Evolutionary conservation across 2,797 vertebrate species (phyloP).

Genomic region (Falco novaeseelandiae): DNA sequence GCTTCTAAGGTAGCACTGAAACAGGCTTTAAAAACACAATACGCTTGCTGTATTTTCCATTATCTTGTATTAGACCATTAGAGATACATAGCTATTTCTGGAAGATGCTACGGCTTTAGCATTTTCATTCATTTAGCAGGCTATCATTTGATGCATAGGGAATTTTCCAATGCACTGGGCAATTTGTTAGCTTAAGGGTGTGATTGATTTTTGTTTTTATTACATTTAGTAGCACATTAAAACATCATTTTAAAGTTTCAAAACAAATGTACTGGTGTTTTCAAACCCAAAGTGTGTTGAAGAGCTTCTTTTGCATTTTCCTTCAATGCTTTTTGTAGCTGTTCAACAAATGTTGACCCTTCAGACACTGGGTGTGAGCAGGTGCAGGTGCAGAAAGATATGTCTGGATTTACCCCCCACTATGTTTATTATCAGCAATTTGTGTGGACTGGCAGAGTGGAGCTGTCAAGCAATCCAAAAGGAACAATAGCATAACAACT

Average conservation of each 20-base stretch:
- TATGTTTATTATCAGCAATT: constrained; percentile 33
- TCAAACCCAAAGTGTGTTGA: background rate
- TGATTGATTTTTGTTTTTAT: background rate
- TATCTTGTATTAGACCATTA: constrained; percentile 9
- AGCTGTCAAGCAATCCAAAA: constrained; percentile 61
- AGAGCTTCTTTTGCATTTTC: background rate
- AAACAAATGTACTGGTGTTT: background rate
- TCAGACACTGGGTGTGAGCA: background rate
- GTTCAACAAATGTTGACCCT: constrained; percentile 25
- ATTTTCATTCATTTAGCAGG: constrained; percentile 22
- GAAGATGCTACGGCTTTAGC: constrained; percentile 8
- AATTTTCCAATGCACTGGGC: background rate
- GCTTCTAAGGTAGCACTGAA: background rate
- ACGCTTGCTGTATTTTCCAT: background rate
- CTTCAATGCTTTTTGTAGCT: background rate
- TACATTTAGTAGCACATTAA: background rate
- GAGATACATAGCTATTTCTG: constrained; percentile 20
- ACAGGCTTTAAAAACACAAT: background rate
- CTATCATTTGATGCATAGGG: constrained; percentile 20
- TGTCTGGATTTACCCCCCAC: background rate
- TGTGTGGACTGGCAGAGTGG: constrained; percentile 18
- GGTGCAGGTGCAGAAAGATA: background rate
- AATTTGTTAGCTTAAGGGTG: background rate
- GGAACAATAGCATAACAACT: background rate
- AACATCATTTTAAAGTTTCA: background rate